Conservation (phyloP, 2,113 vertebrate species). For the Polypterus bichir region DNA sequence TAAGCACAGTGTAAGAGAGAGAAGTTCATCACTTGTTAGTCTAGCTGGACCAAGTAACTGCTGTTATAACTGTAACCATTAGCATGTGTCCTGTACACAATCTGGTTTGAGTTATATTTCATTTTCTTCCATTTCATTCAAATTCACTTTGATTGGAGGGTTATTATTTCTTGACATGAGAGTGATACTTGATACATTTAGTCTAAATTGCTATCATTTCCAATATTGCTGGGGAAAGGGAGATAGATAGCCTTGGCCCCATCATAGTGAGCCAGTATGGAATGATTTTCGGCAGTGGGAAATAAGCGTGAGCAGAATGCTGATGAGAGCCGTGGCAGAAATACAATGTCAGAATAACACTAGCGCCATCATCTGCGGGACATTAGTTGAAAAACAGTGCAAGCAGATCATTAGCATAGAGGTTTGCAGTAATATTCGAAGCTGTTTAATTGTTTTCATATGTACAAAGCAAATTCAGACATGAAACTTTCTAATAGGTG, state of each 20-base stretch:
- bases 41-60: too few species aligned
- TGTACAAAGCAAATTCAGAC: too few species aligned
- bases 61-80: slow-evolving; percentile 6
- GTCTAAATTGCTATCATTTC: slow-evolving; percentile 29
- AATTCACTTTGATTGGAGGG: slow-evolving; percentile 26
- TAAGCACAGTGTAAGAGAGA: too few species aligned
- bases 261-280: not conserved
- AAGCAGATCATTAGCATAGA: slow-evolving; percentile 9
- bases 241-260: slow-evolving; percentile 2
- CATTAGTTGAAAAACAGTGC: not conserved
- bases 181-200: slow-evolving; percentile 26
- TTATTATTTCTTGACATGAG: slow-evolving; percentile 30
- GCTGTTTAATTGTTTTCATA: slow-evolving; percentile 29
- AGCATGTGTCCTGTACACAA: slow-evolving; percentile 18
- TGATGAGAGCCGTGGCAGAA: not conserved
- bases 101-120: slow-evolving; percentile 12
- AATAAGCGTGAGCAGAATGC: not conserved
- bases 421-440: not conserved
- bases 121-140: slow-evolving; percentile 22
- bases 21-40: too few species aligned
- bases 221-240: slow-evolving; percentile 18
- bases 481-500: too few species aligned
- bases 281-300: not conserved
- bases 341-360: not conserved
- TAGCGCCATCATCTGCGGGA: slow-evolving; percentile 10